Conservation (phyloP, 2,797 vertebrate genomes). For the Arnoldichthys spilopterus region DNA sequence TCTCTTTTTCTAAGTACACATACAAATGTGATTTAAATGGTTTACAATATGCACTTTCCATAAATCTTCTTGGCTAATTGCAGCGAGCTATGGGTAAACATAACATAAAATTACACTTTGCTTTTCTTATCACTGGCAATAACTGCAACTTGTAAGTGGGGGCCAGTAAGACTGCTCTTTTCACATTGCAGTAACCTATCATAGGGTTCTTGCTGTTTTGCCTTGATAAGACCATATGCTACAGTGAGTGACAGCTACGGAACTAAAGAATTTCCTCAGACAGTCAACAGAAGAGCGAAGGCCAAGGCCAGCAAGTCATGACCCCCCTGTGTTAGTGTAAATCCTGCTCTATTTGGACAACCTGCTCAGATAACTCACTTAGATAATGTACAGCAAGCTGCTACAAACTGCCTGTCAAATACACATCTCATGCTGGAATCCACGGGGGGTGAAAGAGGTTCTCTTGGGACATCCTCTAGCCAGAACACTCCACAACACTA, state of each 20-base stretch:
- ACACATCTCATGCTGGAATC: not conserved
- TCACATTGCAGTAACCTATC: not conserved
- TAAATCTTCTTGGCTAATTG: not conserved
- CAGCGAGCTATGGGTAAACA: not conserved
- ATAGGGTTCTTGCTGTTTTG: not conserved
- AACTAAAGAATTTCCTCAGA: not conserved
- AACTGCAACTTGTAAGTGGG: not conserved
- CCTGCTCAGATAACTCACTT: conserved; percentile 34
- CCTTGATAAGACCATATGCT: not conserved
- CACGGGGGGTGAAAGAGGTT: not conserved
- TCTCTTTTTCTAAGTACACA: no score
- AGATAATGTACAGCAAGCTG: conserved; percentile 16
- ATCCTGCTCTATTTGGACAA: conserved; percentile 65
- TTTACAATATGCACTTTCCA: no score
- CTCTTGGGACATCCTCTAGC: not conserved
- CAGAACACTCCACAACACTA: not conserved
- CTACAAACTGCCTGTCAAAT: conserved; percentile 29
- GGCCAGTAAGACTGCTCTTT: not conserved
- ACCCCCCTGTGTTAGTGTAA: conserved; percentile 39
- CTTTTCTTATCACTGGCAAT: not conserved
- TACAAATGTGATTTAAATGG: no score
- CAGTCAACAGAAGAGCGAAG: not conserved
- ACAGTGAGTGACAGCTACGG: not conserved
- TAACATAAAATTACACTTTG: not conserved
- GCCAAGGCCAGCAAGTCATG: not conserved